Conservation (phyloP, 1,140 invertebrate species). For the Drosophila asahinai region DNA sequence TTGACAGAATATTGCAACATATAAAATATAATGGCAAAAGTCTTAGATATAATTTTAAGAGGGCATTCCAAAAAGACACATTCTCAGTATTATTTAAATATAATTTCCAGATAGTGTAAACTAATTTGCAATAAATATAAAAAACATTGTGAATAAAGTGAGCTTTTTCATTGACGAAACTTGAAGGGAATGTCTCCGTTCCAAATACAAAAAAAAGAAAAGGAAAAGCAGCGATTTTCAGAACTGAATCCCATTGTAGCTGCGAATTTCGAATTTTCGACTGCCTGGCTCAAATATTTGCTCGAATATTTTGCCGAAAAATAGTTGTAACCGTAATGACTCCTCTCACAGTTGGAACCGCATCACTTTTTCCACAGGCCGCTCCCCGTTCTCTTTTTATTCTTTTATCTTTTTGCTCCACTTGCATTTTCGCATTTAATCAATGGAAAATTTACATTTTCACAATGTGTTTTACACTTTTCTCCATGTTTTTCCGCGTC, state of each 20-base stretch:
- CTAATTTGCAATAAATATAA: neutral
- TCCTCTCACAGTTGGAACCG: neutral
- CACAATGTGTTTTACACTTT: constrained; percentile 78
- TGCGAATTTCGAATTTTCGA: constrained; percentile 22
- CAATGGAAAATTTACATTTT: constrained; percentile 75
- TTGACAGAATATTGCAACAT: no score
- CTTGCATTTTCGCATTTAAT: constrained; percentile 66
- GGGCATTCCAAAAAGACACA: no score
- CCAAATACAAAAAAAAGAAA: neutral
- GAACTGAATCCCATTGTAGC: constrained; percentile 14
- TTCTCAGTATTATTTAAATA: no score
- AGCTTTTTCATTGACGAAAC: no score
- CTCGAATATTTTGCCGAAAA: constrained; percentile 24
- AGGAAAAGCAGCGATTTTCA: neutral
- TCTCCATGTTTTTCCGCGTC: constrained; percentile 49
- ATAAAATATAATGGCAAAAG: no score
- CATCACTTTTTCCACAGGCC: neutral
- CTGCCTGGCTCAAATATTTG: constrained; percentile 13
- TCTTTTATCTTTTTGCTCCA: constrained; percentile 13
- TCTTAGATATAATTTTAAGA: no score
- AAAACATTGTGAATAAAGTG: no score
- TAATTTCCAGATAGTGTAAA: neutral
- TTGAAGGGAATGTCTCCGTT: no score
- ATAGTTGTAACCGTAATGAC: constrained; percentile 36
- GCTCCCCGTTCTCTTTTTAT: neutral